Conservation (phyloP, 2,113 vertebrate genomes). For the Neogale vison region DNA sequence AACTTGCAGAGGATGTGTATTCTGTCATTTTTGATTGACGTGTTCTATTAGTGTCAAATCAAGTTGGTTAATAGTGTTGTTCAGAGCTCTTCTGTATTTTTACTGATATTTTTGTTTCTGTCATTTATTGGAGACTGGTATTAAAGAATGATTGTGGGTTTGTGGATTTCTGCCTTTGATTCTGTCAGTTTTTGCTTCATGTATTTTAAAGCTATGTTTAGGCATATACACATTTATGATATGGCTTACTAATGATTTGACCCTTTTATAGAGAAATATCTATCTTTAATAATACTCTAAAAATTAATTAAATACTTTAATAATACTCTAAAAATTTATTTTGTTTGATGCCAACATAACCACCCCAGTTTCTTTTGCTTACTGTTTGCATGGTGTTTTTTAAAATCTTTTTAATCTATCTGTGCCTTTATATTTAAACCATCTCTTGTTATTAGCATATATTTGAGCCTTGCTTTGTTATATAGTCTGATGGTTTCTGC, state of each 20-base stretch:
- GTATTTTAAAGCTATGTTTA: neutral
- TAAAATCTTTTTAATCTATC: neutral
- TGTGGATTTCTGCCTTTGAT: neutral
- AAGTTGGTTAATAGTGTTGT: neutral
- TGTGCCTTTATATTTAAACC: neutral
- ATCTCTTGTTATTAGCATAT: neutral
- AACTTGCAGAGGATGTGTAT: neutral
- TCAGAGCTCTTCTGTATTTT: neutral
- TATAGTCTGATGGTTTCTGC: neutral
- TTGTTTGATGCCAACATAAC: neutral
- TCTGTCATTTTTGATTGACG: neutral
- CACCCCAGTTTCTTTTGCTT: neutral
- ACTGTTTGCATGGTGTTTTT: neutral
- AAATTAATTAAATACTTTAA: too few relatives aligned
- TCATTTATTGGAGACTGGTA: neutral
- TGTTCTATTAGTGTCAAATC: neutral
- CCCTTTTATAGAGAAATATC: neutral
- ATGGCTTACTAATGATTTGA: too few relatives aligned
- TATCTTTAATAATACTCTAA: neutral
- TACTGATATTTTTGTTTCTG: conserved; percentile 16
- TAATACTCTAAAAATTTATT: neutral
- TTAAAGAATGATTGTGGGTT: neutral
- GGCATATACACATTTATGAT: neutral
- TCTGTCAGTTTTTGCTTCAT: neutral
- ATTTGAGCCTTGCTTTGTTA: neutral